Evolutionary conservation across 2,888 invertebrate genomes (phyloP), one percentile per base, ranked within the genome.

Genomic region (Chaetogeoica ovagalla): DNA sequence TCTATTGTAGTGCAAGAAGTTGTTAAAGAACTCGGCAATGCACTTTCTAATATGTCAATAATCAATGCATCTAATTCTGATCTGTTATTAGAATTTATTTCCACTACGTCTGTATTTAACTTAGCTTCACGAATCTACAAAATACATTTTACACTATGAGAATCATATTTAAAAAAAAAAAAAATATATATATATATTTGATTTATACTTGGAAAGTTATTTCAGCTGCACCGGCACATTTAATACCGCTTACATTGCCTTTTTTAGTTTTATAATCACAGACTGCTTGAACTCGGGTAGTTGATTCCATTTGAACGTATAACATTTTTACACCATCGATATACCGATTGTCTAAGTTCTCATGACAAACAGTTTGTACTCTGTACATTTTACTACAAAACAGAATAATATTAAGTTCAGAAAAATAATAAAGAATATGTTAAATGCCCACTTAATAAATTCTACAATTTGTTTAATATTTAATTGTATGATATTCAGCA

Each of bases 161-260:
- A 23, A 48, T 21, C 2, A 11, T 55, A 11, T 55, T 55, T n/a
- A 15, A 21, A 66, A 62, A 66, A 2, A 52, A 17, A 11, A 60
- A n/a, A n/a, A n/a, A n/a, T n/a, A n/a, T 23, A 23, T 9, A 48
- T 68, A 39, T 19, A 37, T 11, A 30, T 55, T n/a, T 55, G 17
- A 15, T 48, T 66, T n/a, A 15, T 71, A 79, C 79, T 63, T 79
- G 79, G 11, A 79, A 79, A 55, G 55, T 68, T n/a, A 79, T 79
- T 63, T 79, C 70, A 63, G 79, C 79, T 4, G 79, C 79, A 55
- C 79, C 79, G 15, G 79, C 69, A 71, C 79, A 79, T 66, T 75
- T 75, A 65, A 66, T 11, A 55, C 60, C n/a, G 13, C 13, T 79
- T 0, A n/a, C 2, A 39, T 55, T 79, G 21, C 70, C 55, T 63